phyloP scores from a whole-genome alignment of 1,140 invertebrate genomes.

The Heliothis subflexa region DNA sequence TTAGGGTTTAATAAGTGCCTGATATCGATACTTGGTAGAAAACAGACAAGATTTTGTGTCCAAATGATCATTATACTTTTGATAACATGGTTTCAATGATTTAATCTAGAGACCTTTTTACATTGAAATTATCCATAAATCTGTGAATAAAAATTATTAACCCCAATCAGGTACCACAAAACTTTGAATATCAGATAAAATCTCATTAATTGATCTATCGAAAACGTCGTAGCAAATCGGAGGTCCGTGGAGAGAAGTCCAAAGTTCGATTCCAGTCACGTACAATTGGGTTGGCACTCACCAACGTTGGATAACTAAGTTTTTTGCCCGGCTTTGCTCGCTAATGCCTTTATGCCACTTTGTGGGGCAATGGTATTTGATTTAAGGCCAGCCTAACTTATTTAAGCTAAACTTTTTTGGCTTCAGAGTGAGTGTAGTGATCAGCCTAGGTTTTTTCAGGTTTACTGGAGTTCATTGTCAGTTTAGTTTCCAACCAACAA shows the following conservation, averaged over 20 bases:
- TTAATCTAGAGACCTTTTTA: background rate
- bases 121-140: background rate
- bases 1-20: background rate
- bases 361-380: slow-evolving; percentile 34
- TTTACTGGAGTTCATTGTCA: background rate
- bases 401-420: slow-evolving; percentile 28
- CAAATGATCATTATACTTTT: too few species aligned
- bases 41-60: background rate
- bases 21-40: background rate
- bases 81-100: too few species aligned
- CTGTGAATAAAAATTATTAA: background rate
- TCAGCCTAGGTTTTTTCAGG: background rate
- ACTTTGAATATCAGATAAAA: slow-evolving; percentile 28
- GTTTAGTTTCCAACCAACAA: too few species aligned
- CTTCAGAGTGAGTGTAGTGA: background rate
- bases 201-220: slow-evolving; percentile 35
- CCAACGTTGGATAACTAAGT: slow-evolving; percentile 44
- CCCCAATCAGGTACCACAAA: slow-evolving; percentile 3
- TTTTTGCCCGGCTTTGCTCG: slow-evolving; percentile 43
- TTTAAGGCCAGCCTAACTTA: slow-evolving; percentile 36
- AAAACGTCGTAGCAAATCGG: slow-evolving; percentile 27
- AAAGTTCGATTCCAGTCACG: slow-evolving; percentile 44
- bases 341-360: slow-evolving; percentile 45
- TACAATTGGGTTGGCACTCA: slow-evolving; percentile 45
- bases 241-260: background rate